Conservation (phyloP, 2,888 invertebrate genomes). For the Drosophila demipolita region DNA sequence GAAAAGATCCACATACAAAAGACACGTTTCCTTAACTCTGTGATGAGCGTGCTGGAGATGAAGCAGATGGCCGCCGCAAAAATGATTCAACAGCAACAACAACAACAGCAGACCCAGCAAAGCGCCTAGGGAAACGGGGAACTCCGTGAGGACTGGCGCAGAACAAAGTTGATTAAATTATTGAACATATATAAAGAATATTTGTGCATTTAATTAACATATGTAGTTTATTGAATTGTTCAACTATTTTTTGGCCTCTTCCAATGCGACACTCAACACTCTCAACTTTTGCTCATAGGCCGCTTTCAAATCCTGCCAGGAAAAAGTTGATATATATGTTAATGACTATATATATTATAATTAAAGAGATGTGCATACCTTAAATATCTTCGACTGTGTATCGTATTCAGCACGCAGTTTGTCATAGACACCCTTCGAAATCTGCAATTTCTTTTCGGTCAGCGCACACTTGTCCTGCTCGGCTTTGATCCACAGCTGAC, state of each 20-base stretch:
- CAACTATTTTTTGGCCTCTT: slow-evolving; percentile 75
- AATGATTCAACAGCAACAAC: slow-evolving; percentile 76
- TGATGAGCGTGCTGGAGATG: slow-evolving; percentile 91
- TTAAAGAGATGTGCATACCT: slow-evolving; percentile 82
- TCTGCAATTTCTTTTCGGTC: slow-evolving; percentile 89
- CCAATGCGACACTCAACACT: slow-evolving; percentile 75
- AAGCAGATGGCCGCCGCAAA: slow-evolving; percentile 85
- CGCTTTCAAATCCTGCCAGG: slow-evolving; percentile 87
- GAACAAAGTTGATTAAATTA: slow-evolving; percentile 68
- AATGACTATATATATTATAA: not conserved
- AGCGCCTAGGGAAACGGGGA: slow-evolving; percentile 36
- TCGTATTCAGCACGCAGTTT: slow-evolving; percentile 92
- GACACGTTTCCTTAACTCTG: slow-evolving; percentile 91
- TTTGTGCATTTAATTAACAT: slow-evolving; percentile 71
- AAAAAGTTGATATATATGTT: not conserved
- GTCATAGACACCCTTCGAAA: slow-evolving; percentile 90
- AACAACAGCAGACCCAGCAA: slow-evolving; percentile 56
- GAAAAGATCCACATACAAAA: slow-evolving; percentile 89
- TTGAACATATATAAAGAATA: slow-evolving; percentile 64
- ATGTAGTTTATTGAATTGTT: slow-evolving; percentile 72
- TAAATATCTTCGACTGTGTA: slow-evolving; percentile 90
- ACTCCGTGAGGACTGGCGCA: slow-evolving; percentile 1
- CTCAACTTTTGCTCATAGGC: slow-evolving; percentile 89
- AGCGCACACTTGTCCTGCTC: slow-evolving; percentile 90
- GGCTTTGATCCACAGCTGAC: slow-evolving; percentile 88